These are phyloP conservation scores for Boloria selene DNA, from an alignment of 2,888 invertebrate species.

Conservation along the genomic window DNA sequence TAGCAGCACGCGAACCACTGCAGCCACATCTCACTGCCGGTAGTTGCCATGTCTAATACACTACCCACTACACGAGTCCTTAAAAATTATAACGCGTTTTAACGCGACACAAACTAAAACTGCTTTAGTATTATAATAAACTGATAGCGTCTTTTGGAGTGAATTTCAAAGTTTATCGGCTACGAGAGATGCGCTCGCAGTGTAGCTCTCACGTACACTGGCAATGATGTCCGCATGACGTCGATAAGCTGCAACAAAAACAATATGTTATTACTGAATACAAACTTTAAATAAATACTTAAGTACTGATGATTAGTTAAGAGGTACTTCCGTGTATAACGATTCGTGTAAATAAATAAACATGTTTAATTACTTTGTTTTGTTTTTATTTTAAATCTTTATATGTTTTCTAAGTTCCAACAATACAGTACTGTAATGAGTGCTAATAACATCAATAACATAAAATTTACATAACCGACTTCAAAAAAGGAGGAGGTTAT, in stretches of 20 bases:
- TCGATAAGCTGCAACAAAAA: slow-evolving; percentile 68
- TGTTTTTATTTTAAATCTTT: not conserved
- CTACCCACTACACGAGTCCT: slow-evolving; percentile 44
- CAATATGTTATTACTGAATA: slow-evolving; percentile 43
- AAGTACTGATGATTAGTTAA: slow-evolving; percentile 19
- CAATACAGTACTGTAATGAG: too few relatives aligned
- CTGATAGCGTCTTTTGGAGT: not conserved
- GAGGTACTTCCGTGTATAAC: not conserved
- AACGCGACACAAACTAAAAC: slow-evolving; percentile 28
- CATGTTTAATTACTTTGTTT: slow-evolving; percentile 4
- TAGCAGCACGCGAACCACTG: slow-evolving; percentile 97
- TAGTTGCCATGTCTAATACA: slow-evolving; percentile 81
- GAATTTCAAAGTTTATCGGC: slow-evolving; percentile 1
- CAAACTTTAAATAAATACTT: slow-evolving; percentile 15
- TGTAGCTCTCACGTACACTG: slow-evolving; percentile 58
- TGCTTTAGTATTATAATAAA: not conserved
- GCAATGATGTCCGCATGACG: slow-evolving; percentile 69
- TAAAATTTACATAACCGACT: too few relatives aligned
- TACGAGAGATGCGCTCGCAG: slow-evolving; percentile 32
- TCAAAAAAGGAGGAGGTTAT: too few relatives aligned
- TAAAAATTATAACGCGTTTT: slow-evolving; percentile 25
- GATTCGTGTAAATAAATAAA: slow-evolving; percentile 17
- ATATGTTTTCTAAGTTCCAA: too few relatives aligned
- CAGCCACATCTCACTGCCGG: slow-evolving; percentile 93
- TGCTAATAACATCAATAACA: too few relatives aligned